These are phyloP conservation scores for Sturmia bella DNA, from an alignment of 2,888 invertebrate species.

Conservation along the genomic window DNA sequence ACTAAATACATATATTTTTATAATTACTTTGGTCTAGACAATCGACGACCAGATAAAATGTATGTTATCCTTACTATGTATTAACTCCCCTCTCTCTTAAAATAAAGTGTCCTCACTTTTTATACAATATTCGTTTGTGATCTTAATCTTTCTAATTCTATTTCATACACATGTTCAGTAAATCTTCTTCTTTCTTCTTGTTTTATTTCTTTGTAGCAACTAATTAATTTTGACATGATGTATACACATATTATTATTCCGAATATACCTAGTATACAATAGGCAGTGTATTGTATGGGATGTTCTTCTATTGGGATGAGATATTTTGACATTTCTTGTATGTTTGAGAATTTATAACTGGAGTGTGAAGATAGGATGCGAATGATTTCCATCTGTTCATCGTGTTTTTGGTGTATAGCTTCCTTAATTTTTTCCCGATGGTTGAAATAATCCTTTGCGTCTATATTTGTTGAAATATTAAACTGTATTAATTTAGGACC, in stretches of 20 bases:
- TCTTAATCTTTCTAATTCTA: constrained; percentile 3
- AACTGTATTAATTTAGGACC: too few relatives aligned
- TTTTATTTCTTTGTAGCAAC: not conserved
- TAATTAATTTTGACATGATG: not conserved
- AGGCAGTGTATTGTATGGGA: not conserved
- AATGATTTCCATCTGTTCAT: not conserved
- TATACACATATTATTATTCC: not conserved
- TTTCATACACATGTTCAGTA: not conserved
- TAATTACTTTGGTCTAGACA: too few relatives aligned
- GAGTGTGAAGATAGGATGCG: not conserved
- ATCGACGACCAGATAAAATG: too few relatives aligned
- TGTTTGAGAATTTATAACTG: not conserved
- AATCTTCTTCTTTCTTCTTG: not conserved
- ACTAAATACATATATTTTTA: too few relatives aligned
- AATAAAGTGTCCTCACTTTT: constrained; percentile 1
- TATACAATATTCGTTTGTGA: not conserved
- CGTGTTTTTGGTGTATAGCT: not conserved
- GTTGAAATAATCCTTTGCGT: not conserved
- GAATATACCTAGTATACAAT: not conserved
- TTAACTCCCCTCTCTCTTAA: not conserved
- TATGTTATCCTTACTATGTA: too few relatives aligned
- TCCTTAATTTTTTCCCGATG: not conserved
- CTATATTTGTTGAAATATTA: not conserved
- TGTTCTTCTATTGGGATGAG: not conserved
- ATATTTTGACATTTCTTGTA: too few relatives aligned